Evolutionary conservation across 2,113 vertebrate species (phyloP).

Genomic region (Opisthocomus hoazin): DNA sequence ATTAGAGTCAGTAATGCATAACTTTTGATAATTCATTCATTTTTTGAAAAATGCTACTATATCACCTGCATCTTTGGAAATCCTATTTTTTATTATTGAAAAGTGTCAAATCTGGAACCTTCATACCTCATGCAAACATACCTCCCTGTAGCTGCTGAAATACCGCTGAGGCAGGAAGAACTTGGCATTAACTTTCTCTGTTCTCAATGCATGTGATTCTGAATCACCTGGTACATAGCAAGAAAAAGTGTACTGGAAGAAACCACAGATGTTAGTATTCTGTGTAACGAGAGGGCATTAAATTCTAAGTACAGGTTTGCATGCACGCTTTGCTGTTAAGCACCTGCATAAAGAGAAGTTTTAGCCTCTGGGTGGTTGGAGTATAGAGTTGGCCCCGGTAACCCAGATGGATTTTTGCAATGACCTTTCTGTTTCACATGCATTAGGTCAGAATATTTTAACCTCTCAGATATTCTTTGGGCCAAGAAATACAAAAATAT

Average conservation of each 20-base stretch:
- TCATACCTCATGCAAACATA: neutral
- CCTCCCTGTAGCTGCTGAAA: neutral
- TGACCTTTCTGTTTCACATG: neutral
- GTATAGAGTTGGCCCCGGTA: neutral
- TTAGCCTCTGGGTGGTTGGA: neutral
- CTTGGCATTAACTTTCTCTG: neutral
- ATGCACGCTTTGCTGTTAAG: neutral
- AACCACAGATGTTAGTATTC: neutral
- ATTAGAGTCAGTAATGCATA: neutral
- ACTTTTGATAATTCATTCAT: neutral
- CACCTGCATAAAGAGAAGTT: neutral
- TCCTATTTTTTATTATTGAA: neutral
- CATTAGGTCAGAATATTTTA: neutral
- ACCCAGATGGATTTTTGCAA: neutral
- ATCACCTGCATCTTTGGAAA: neutral
- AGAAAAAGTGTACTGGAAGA: neutral
- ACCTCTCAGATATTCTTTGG: neutral
- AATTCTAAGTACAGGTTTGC: neutral
- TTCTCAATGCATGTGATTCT: neutral
- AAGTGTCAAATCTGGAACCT: neutral
- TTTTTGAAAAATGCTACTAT: neutral
- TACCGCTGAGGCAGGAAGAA: neutral
- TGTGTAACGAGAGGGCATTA: neutral
- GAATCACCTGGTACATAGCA: neutral
- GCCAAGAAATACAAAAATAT: neutral